phyloP scores from a whole-genome alignment of 2,797 vertebrate genomes.

The Pseudochirops corinnae region DNA sequence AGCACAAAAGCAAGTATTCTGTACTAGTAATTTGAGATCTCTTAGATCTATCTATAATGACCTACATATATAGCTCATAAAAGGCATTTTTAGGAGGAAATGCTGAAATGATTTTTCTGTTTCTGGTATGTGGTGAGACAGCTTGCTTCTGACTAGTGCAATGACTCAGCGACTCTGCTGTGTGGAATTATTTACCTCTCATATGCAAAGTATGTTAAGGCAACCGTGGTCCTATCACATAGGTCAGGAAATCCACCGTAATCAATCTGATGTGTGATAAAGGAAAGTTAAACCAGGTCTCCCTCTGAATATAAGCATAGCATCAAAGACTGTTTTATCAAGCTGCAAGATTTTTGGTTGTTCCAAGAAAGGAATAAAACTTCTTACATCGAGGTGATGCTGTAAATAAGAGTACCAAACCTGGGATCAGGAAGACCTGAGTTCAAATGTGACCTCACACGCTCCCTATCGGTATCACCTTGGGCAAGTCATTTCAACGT shows the following conservation, averaged over 20 bases:
- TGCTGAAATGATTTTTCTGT: conserved; percentile 78
- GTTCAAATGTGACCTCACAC: neutral
- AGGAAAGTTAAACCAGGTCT: conserved; percentile 48
- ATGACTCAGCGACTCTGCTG: conserved; percentile 81
- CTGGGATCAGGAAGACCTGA: neutral
- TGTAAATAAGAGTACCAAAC: neutral
- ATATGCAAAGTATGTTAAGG: conserved; percentile 33
- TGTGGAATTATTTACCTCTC: conserved; percentile 80
- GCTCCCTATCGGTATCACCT: neutral
- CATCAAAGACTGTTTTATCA: conserved; percentile 51
- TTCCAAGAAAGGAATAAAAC: conserved; percentile 24
- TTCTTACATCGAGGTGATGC: neutral
- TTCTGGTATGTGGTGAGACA: conserved; percentile 81
- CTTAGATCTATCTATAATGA: conserved; percentile 72
- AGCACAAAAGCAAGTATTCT: conserved; percentile 16
- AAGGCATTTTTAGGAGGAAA: conserved; percentile 61
- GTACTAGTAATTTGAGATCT: conserved; percentile 9
- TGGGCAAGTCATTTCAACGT: neutral
- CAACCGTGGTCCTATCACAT: conserved; percentile 72
- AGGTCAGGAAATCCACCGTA: conserved; percentile 55
- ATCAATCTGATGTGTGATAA: conserved; percentile 50
- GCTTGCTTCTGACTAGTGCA: conserved; percentile 63
- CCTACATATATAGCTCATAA: conserved; percentile 83
- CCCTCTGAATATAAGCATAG: conserved; percentile 46
- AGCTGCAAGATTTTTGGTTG: conserved; percentile 9